Conservation (phyloP, 2,888 invertebrate species). For the Lithophane leautieri region DNA sequence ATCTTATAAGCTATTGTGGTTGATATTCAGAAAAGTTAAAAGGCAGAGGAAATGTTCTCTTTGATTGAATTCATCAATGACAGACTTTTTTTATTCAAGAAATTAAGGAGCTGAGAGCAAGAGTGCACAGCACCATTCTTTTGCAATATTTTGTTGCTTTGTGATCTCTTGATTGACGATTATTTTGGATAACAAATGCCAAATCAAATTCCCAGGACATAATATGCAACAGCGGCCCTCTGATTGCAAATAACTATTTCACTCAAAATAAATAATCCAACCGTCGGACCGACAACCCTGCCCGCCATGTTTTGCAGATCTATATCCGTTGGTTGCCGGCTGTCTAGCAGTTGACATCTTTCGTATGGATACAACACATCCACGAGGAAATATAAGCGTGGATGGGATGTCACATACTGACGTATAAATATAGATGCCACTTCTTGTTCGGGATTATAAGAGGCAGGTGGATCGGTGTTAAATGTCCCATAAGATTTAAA, state of each 20-base stretch:
- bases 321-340: constrained; percentile 72
- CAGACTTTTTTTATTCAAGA: too few relatives aligned
- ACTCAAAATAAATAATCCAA: not conserved
- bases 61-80: not conserved
- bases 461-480: constrained; percentile 42
- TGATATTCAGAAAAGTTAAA: not conserved
- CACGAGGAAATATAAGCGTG: constrained; percentile 61
- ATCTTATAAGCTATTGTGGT: not conserved
- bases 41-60: too few relatives aligned
- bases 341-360: constrained; percentile 70
- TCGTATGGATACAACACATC: constrained; percentile 64
- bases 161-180: not conserved
- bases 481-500: constrained; percentile 28
- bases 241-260: not conserved
- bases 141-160: not conserved
- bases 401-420: constrained; percentile 15
- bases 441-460: constrained; percentile 34
- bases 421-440: constrained; percentile 46
- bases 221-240: not conserved
- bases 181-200: not conserved
- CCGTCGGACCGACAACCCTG: constrained; percentile 55
- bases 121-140: not conserved
- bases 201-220: not conserved
- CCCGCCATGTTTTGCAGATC: constrained; percentile 61
- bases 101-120: too few relatives aligned